Evolutionary conservation across 1,140 invertebrate species (phyloP), one percentile per base, ranked within the genome.

Genomic region (Episyrphus balteatus): DNA sequence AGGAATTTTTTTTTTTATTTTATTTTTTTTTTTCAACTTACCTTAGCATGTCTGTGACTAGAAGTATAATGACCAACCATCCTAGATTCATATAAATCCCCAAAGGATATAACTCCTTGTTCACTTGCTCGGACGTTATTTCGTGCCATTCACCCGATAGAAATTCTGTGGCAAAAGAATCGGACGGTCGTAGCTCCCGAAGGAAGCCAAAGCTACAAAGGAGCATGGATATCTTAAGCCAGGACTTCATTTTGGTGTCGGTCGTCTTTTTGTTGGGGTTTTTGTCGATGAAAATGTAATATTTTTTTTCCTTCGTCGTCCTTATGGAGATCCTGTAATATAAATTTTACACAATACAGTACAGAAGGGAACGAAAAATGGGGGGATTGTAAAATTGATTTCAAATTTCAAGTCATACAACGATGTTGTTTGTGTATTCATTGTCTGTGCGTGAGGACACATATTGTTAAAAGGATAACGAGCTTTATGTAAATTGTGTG

Each of bases 201-300:
- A 92, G 71, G 53, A 87, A 79, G 8, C 88, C 88, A 69, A 87
- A 90, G n/a, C 77, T 59, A 56, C 86, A 89, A 1, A 89, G 68
- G 10, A 88, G 62, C 3, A 82, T 54, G 2, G 82, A 82, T 38
- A 84, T 79, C 54, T 71, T 75, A 38, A 76, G 55, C 84, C 84
- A 87, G 42, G 70, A 60, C 70, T 72, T 53, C 75, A 78, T 77
- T 14, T 42, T 51, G 21, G 21, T n/a, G 21, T 3, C 21, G 21
- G 21, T 26, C 21, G 21, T 26, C 21, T 3, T 8, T 26, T 26
- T 26, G 8, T 26, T 26, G 21, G 8, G 21, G 21, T 26, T 26
- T 26, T 26, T 26, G 3, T 26, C n/a, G n/a, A n/a, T n/a, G n/a
- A n/a, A n/a, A n/a, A n/a, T 26, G 21, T 26, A 8, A 5, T 26